Conservation (phyloP, 2,797 vertebrate genomes). For the Anabas testudineus region DNA sequence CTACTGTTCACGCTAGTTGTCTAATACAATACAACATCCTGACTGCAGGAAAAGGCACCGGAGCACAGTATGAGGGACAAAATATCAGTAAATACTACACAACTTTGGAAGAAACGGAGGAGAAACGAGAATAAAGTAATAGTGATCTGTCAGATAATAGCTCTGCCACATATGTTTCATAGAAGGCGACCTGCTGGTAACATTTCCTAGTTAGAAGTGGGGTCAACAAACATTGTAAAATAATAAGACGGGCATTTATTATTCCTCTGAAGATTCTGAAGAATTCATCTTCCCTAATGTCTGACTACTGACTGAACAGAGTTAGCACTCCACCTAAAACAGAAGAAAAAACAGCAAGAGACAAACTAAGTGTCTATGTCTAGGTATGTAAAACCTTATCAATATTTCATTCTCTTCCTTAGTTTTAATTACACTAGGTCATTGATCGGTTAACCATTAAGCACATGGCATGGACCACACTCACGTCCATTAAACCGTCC, state of each 20-base stretch:
- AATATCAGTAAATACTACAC: constrained; percentile 44
- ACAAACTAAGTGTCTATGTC: constrained; percentile 15
- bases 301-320: constrained; percentile 13
- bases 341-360: constrained; percentile 24
- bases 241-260: constrained; percentile 35
- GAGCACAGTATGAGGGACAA: constrained; percentile 19
- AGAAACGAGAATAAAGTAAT: constrained; percentile 31
- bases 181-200: constrained; percentile 38
- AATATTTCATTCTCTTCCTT: constrained; percentile 70
- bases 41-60: constrained; percentile 10
- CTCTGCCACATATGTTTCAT: constrained; percentile 66
- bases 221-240: constrained; percentile 31
- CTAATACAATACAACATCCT: constrained; percentile 42
- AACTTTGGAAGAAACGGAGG: constrained; percentile 22
- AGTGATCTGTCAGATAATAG: constrained; percentile 49
- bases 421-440: constrained; percentile 75
- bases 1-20: constrained; percentile 12
- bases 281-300: constrained; percentile 51
- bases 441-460: constrained; percentile 75
- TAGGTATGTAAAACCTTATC: constrained; percentile 54
- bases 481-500: constrained; percentile 45
- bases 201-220: constrained; percentile 55
- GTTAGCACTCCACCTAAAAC: constrained; percentile 15
- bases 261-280: constrained; percentile 50
- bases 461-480: constrained; percentile 42